Percentiles rank a stretch among this genome's conserved stretches.
Conservation (phyloP, 2,797 vertebrate genomes). For the Pseudomugil gertrudae region DNA sequence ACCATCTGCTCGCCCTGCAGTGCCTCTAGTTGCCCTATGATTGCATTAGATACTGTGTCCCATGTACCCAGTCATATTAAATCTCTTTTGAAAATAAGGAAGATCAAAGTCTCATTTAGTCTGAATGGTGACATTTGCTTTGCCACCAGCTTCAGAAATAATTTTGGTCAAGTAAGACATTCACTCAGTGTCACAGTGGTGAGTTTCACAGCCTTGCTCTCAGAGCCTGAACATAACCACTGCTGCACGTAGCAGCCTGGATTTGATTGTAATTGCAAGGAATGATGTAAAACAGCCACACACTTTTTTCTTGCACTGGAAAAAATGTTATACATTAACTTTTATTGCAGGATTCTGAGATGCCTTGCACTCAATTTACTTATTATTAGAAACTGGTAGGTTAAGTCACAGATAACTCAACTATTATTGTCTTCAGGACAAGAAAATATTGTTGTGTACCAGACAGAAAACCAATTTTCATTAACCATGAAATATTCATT, state of each 20-base stretch:
- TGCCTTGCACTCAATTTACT: too few species aligned
- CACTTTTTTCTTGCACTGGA: too few species aligned
- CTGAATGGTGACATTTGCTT: constrained; percentile 30
- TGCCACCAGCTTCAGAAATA: constrained; percentile 22
- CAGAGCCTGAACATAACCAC: not conserved
- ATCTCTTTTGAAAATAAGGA: constrained; percentile 13
- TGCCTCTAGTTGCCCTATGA: constrained; percentile 10
- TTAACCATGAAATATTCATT: not conserved
- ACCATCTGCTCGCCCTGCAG: not conserved
- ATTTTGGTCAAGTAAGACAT: constrained; percentile 20
- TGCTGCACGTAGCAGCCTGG: not conserved
- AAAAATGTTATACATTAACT: too few species aligned
- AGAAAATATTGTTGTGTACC: not conserved
- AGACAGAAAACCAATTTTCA: not conserved
- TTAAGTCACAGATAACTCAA: too few species aligned
- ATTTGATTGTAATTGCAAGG: not conserved
- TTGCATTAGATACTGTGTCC: constrained; percentile 8
- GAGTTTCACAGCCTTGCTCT: constrained; percentile 9
- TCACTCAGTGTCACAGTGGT: not conserved
- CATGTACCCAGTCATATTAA: constrained; percentile 21
- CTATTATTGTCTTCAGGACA: not conserved
- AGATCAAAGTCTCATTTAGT: constrained; percentile 28
- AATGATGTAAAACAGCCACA: too few species aligned
- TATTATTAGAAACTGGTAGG: too few species aligned
- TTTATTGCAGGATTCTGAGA: too few species aligned